A percentile compares a stretch with the other conserved stretches of the same genome.
phyloP scores from a whole-genome alignment of 1,140 invertebrate genomes.

The Sitophilus oryzae region DNA sequence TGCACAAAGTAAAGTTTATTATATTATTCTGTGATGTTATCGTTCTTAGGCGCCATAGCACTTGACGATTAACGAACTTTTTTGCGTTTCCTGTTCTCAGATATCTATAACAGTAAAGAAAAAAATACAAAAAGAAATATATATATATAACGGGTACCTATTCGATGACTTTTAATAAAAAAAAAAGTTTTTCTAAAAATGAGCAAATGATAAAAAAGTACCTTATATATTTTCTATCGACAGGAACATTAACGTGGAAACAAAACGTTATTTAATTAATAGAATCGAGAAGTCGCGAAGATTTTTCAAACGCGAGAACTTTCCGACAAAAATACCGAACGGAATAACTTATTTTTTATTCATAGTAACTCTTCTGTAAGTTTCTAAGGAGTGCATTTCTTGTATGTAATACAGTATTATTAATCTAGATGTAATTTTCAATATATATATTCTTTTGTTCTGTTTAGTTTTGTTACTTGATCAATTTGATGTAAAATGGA shows the following conservation, averaged over 20 bases:
- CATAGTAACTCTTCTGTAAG: slow-evolving; percentile 66
- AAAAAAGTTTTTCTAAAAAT: too few relatives aligned
- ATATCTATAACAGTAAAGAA: slow-evolving; percentile 1
- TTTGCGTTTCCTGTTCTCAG: neutral
- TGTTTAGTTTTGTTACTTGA: neutral
- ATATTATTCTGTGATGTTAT: slow-evolving; percentile 41
- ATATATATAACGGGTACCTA: slow-evolving; percentile 11
- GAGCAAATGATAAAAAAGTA: too few relatives aligned
- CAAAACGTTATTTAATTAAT: too few relatives aligned
- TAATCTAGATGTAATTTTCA: slow-evolving; percentile 7
- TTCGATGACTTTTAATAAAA: too few relatives aligned
- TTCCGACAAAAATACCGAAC: too few relatives aligned
- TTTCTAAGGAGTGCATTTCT: slow-evolving; percentile 83
- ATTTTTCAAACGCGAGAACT: too few relatives aligned
- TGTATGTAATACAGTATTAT: slow-evolving; percentile 83
- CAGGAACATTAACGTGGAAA: too few relatives aligned
- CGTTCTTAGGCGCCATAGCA: slow-evolving; percentile 38
- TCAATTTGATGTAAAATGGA: slow-evolving; percentile 6
- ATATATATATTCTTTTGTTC: neutral
- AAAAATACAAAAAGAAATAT: slow-evolving; percentile 8
- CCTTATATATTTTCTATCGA: too few relatives aligned
- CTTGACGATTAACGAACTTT: slow-evolving; percentile 40
- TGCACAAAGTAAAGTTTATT: slow-evolving; percentile 40
- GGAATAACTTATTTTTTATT: slow-evolving; percentile 37
- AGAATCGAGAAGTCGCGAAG: too few relatives aligned